Conservation (phyloP, 2,113 vertebrate genomes). For the Corydoras maculifer region DNA sequence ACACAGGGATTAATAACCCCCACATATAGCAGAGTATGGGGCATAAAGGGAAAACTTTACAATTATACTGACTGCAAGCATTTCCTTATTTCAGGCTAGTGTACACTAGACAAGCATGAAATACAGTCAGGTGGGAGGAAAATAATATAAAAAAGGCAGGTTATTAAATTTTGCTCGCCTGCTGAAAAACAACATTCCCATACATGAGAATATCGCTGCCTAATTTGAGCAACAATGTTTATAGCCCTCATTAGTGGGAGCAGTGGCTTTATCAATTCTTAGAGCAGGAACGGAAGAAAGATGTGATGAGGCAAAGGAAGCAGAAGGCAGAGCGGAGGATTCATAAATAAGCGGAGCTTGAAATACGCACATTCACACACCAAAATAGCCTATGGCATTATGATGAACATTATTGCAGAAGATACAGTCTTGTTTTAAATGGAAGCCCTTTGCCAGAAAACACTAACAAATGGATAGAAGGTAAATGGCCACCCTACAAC, state of each 20-base stretch:
- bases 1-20: slow-evolving; percentile 15
- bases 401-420: not conserved
- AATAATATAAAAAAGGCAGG: slow-evolving; percentile 20
- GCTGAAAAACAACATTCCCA: slow-evolving; percentile 14
- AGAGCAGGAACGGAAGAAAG: not conserved
- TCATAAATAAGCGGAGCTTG: not conserved
- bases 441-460: not conserved
- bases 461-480: not conserved
- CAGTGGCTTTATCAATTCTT: slow-evolving; percentile 13
- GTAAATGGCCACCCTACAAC: not conserved
- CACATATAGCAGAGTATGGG: not conserved
- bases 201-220: slow-evolving; percentile 15
- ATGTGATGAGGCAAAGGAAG: not conserved
- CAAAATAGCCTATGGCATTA: not conserved
- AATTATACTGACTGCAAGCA: slow-evolving; percentile 20
- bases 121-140: not conserved
- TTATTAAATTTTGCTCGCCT: slow-evolving; percentile 30
- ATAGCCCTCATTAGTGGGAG: slow-evolving; percentile 22
- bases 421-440: not conserved
- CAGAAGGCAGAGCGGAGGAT: slow-evolving; percentile 5
- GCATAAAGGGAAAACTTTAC: slow-evolving; percentile 20
- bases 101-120: slow-evolving; percentile 1
- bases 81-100: slow-evolving; percentile 31
- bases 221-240: slow-evolving; percentile 29
- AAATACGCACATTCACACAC: not conserved